phyloP scores from a whole-genome alignment of 2,113 vertebrate species.

The Hypomesus transpacificus region DNA sequence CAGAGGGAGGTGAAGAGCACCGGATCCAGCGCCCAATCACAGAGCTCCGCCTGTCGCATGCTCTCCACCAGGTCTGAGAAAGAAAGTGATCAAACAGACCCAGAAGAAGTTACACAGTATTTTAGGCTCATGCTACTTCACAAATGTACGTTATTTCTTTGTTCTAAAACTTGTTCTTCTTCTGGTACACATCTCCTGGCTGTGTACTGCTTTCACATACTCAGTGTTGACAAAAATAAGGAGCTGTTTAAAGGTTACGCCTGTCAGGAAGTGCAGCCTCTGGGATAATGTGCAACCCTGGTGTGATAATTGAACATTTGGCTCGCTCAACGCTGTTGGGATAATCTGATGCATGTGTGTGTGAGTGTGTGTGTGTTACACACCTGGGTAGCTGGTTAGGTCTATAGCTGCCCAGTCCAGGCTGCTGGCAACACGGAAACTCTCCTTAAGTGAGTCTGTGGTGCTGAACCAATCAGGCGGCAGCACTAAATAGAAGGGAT shows the following conservation, averaged over 20 bases:
- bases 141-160: too few species aligned
- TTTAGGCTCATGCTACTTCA: too few species aligned
- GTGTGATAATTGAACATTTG: too few species aligned
- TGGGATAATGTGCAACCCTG: too few species aligned
- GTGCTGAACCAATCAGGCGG: slow-evolving; percentile 90
- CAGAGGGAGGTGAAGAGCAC: slow-evolving; percentile 73
- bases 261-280: too few species aligned
- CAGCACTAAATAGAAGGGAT: slow-evolving; percentile 68
- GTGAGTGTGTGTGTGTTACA: slow-evolving; percentile 35
- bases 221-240: too few species aligned
- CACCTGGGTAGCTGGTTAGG: slow-evolving; percentile 90
- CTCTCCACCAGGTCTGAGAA: slow-evolving; percentile 72
- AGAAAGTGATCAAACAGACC: not conserved
- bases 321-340: too few species aligned
- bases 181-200: too few species aligned
- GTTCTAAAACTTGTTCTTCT: too few species aligned
- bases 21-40: slow-evolving; percentile 74
- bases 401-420: slow-evolving; percentile 97
- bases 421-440: slow-evolving; percentile 91
- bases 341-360: too few species aligned
- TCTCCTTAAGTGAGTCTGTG: slow-evolving; percentile 91
- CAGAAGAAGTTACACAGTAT: not conserved
- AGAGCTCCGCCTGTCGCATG: slow-evolving; percentile 76
- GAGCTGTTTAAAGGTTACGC: too few species aligned
- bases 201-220: too few species aligned